Percentiles rank a stretch among this genome's conserved stretches.
Evolutionary conservation across 1,140 invertebrate species (phyloP).

Genomic region (Pseudomyrmex cubaensis): DNA sequence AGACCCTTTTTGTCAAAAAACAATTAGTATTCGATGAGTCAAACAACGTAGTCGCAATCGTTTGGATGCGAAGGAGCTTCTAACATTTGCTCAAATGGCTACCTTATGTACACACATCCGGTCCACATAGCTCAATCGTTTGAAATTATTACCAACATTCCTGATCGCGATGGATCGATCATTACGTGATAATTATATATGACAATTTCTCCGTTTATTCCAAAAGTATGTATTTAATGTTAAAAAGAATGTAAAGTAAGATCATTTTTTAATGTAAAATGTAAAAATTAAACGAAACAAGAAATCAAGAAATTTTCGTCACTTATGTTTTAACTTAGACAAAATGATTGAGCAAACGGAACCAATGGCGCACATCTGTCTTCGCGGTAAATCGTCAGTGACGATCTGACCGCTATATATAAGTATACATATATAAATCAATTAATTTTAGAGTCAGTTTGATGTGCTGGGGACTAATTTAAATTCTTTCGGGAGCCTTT

Average conservation of each 20-base stretch:
- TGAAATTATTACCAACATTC: constrained; percentile 15
- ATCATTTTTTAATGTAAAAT: no score
- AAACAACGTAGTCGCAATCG: constrained; percentile 20
- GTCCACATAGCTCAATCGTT: constrained; percentile 17
- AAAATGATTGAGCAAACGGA: neutral
- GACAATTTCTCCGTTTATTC: constrained; percentile 19
- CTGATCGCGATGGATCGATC: constrained; percentile 40
- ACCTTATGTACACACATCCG: constrained; percentile 10
- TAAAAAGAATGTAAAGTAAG: no score
- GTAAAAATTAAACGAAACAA: neutral
- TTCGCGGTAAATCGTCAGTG: neutral
- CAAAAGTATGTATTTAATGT: constrained; percentile 41
- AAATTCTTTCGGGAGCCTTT: constrained; percentile 83
- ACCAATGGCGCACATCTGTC: neutral
- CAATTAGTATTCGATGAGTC: constrained; percentile 59
- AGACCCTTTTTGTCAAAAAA: constrained; percentile 48
- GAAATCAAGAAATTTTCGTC: neutral
- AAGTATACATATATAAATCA: constrained; percentile 78
- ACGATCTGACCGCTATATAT: constrained; percentile 21
- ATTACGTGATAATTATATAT: constrained; percentile 38
- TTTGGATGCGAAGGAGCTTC: constrained; percentile 12
- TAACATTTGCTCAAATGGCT: constrained; percentile 36
- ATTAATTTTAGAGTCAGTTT: constrained; percentile 84
- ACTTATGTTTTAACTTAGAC: neutral
- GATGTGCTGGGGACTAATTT: constrained; percentile 82